phyloP scores from a whole-genome alignment of 2,888 invertebrate species.

The Tipula lateralis region DNA sequence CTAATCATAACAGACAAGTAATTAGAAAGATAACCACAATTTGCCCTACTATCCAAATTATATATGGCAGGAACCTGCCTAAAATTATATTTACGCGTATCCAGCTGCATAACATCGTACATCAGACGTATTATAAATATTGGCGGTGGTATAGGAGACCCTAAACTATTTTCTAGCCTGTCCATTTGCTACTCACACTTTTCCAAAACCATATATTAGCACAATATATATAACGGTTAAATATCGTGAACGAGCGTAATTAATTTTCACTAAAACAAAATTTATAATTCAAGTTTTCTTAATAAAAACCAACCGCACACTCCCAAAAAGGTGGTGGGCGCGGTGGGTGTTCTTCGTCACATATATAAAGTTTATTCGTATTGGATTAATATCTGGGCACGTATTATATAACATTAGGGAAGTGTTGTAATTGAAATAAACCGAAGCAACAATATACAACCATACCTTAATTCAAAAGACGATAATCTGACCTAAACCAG shows the following conservation, averaged over 20 bases:
- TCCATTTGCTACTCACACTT: too few species aligned
- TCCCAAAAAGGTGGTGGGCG: too few species aligned
- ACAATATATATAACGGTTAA: neutral
- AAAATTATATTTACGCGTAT: too few species aligned
- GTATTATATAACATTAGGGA: neutral
- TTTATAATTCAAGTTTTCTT: neutral
- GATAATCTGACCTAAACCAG: neutral
- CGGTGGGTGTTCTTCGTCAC: neutral
- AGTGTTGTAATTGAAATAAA: neutral
- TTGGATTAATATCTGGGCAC: neutral
- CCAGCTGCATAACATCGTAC: too few species aligned
- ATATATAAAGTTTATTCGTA: neutral
- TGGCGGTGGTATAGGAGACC: too few species aligned
- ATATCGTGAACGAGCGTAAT: neutral
- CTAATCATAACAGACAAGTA: too few species aligned
- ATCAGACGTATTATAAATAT: too few species aligned
- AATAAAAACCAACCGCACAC: neutral
- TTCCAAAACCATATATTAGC: too few species aligned
- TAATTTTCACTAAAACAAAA: neutral
- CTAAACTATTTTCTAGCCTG: too few species aligned
- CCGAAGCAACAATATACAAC: neutral
- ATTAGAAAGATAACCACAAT: too few species aligned
- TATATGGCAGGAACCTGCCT: too few species aligned
- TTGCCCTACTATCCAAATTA: too few species aligned
- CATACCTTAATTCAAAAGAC: conserved; percentile 11